phyloP scores from a whole-genome alignment of 2,888 invertebrate genomes.

The Archips crataeganus region DNA sequence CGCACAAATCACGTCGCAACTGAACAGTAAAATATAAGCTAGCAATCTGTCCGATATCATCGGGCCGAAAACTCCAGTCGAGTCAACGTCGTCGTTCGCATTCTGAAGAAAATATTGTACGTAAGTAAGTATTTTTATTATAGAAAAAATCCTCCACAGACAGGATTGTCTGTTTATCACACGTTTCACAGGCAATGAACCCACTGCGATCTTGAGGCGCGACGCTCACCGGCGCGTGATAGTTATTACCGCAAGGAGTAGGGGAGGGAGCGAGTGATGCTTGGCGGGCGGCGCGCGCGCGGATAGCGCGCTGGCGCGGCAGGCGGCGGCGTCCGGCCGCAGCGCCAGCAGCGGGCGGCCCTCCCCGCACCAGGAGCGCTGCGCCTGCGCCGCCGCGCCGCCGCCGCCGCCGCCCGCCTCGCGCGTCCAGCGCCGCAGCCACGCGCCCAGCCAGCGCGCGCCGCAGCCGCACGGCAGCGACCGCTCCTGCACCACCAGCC shows the following conservation, averaged over 20 bases:
- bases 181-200: background rate
- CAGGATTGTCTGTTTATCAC: background rate
- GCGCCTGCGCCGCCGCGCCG: constrained; percentile 58
- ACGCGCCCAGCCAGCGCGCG: constrained; percentile 93
- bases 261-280: background rate
- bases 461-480: constrained; percentile 94
- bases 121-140: too few species aligned
- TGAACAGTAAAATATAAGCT: too few species aligned
- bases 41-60: too few species aligned
- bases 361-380: constrained; percentile 59
- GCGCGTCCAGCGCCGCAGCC: constrained; percentile 94
- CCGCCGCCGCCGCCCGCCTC: constrained; percentile 89
- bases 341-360: constrained; percentile 85
- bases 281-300: constrained; percentile 50
- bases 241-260: background rate
- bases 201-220: background rate
- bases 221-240: background rate
- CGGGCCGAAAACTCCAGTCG: too few species aligned
- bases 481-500: constrained; percentile 91
- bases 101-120: too few species aligned
- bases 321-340: constrained; percentile 89
- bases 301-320: constrained; percentile 91
- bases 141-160: background rate
- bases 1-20: too few species aligned
- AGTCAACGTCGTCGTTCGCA: too few species aligned